phyloP scores from a whole-genome alignment of 2,113 vertebrate species.

The Oreochromis tanganicae region DNA sequence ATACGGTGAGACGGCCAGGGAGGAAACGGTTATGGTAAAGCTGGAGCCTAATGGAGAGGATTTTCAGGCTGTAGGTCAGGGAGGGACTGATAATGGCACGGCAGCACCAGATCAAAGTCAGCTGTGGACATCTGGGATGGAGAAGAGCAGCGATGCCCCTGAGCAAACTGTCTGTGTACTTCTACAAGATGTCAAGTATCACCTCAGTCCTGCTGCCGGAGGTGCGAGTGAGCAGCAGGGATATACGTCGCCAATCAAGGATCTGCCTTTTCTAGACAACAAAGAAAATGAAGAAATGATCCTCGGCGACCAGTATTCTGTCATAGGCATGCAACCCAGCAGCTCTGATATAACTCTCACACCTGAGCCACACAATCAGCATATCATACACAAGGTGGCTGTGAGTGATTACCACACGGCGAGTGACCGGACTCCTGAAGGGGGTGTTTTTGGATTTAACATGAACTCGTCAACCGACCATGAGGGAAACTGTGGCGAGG shows the following conservation, averaged over 20 bases:
- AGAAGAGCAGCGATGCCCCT: background rate
- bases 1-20: background rate
- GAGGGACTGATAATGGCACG: background rate
- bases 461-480: background rate
- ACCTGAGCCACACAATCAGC: background rate
- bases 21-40: conserved; percentile 15
- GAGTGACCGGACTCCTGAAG: background rate
- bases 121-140: background rate
- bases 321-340: background rate
- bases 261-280: background rate
- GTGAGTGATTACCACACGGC: background rate
- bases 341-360: background rate
- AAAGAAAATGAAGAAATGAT: conserved; percentile 1
- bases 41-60: conserved; percentile 10
- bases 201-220: background rate
- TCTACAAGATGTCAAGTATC: conserved; percentile 13
- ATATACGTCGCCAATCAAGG: background rate
- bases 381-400: background rate
- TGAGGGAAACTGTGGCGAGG: background rate
- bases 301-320: background rate
- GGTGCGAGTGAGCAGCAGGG: background rate
- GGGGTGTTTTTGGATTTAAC: background rate
- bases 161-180: background rate
- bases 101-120: background rate
- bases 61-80: background rate